Evolutionary conservation across 2,888 invertebrate genomes (phyloP).

Genomic region (Drosophila dives): DNA sequence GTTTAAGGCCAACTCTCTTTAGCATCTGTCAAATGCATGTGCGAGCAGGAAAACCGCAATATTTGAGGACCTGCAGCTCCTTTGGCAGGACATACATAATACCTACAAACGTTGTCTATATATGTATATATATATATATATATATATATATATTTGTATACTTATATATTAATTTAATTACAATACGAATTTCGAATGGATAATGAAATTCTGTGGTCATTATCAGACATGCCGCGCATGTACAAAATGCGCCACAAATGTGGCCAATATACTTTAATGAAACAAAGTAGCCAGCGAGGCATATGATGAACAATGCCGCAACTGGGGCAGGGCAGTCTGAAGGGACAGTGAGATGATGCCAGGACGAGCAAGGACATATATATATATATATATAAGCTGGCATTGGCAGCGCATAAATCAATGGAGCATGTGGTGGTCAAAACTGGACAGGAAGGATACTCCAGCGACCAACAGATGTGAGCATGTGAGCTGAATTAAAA

Average conservation of each 20-base stretch:
- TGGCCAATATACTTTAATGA: constrained; percentile 69
- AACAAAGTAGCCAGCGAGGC: constrained; percentile 73
- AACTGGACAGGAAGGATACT: constrained; percentile 63
- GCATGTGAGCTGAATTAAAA: constrained; percentile 78
- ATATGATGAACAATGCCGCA: constrained; percentile 65
- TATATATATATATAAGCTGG: constrained; percentile 29
- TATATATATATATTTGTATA: constrained; percentile 18
- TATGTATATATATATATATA: background rate
- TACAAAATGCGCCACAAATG: constrained; percentile 75
- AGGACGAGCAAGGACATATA: constrained; percentile 42
- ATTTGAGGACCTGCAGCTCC: background rate
- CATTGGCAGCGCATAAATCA: constrained; percentile 70
- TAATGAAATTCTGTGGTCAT: constrained; percentile 76
- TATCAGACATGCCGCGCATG: constrained; percentile 76
- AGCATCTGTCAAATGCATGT: background rate
- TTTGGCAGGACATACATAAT: constrained; percentile 2
- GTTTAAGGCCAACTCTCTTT: background rate
- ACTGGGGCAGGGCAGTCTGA: background rate
- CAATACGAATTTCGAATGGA: constrained; percentile 77
- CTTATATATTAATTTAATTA: constrained; percentile 74
- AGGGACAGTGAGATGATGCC: constrained; percentile 16
- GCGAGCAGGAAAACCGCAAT: constrained; percentile 3
- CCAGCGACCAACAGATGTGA: constrained; percentile 68
- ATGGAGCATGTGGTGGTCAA: constrained; percentile 60
- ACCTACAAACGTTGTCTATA: constrained; percentile 23